Evolutionary conservation across 1,140 invertebrate genomes (phyloP).

Genomic region (Amyelois transitella): DNA sequence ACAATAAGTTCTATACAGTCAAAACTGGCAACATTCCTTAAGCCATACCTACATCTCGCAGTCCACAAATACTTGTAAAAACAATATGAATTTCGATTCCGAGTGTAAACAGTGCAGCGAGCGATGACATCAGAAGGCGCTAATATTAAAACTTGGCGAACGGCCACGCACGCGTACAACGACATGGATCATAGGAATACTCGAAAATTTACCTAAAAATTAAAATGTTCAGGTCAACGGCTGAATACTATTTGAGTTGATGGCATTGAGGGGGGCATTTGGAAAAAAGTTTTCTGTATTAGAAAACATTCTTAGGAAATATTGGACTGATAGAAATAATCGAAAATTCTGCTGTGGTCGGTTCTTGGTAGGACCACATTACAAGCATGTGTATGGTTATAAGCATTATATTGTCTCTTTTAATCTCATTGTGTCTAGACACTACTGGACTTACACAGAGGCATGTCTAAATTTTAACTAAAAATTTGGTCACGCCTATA

Average conservation of each 20-base stretch:
- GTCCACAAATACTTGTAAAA: conserved; percentile 5
- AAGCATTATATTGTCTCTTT: too few relatives aligned
- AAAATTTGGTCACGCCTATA: too few relatives aligned
- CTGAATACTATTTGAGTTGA: background rate
- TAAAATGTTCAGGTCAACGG: background rate
- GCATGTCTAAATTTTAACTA: too few relatives aligned
- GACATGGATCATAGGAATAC: conserved; percentile 30
- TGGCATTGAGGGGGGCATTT: too few relatives aligned
- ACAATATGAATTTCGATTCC: conserved; percentile 21
- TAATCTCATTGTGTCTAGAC: too few relatives aligned
- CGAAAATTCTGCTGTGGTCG: too few relatives aligned
- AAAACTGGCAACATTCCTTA: background rate
- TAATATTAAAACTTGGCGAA: conserved; percentile 58
- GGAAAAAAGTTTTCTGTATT: too few relatives aligned
- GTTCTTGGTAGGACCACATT: too few relatives aligned
- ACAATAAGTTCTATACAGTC: background rate
- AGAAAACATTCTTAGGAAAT: too few relatives aligned
- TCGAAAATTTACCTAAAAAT: background rate
- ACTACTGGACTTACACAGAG: too few relatives aligned
- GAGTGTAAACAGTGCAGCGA: conserved; percentile 38
- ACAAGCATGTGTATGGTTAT: too few relatives aligned
- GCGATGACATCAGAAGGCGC: conserved; percentile 46
- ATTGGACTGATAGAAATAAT: too few relatives aligned
- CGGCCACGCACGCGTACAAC: conserved; percentile 25
- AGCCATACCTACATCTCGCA: background rate